A percentile compares a stretch with the other conserved stretches of the same genome.
Evolutionary conservation across 2,888 invertebrate genomes (phyloP).

Genomic region (Branchellion lobata): DNA sequence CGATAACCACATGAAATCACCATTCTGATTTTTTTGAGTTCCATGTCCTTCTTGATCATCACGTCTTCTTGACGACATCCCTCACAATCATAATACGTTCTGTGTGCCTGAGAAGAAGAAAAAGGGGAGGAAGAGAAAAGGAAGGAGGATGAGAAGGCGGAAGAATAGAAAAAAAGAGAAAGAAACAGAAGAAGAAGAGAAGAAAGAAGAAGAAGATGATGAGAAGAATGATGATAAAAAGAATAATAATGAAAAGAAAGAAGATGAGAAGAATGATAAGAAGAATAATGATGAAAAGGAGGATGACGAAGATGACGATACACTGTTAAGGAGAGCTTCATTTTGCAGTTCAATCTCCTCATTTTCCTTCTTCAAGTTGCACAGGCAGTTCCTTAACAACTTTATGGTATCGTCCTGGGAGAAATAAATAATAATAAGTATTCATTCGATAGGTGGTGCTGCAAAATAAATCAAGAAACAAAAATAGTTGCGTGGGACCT

Average conservation of each 20-base stretch:
- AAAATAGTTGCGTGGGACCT: neutral
- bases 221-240: no score
- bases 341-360: slow-evolving; percentile 22
- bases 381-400: neutral
- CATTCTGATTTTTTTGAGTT: slow-evolving; percentile 19
- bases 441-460: neutral
- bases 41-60: slow-evolving; percentile 43
- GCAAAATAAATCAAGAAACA: neutral
- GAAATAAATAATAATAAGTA: neutral
- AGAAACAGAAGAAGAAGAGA: no score
- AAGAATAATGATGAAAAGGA: no score
- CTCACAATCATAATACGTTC: slow-evolving; percentile 30
- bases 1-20: neutral
- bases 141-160: no score
- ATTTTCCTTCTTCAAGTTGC: slow-evolving; percentile 28
- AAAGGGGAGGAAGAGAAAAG: neutral
- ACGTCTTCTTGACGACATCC: slow-evolving; percentile 33
- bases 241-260: no score
- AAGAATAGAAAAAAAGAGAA: no score
- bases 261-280: no score
- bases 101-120: slow-evolving; percentile 8
- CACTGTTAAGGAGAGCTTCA: slow-evolving; percentile 34
- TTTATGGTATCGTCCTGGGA: slow-evolving; percentile 27
- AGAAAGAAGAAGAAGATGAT: neutral
- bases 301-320: no score